These are phyloP conservation scores for Illadopsis cleaveri DNA, from an alignment of 2,113 vertebrate species.

Conservation along the genomic window DNA sequence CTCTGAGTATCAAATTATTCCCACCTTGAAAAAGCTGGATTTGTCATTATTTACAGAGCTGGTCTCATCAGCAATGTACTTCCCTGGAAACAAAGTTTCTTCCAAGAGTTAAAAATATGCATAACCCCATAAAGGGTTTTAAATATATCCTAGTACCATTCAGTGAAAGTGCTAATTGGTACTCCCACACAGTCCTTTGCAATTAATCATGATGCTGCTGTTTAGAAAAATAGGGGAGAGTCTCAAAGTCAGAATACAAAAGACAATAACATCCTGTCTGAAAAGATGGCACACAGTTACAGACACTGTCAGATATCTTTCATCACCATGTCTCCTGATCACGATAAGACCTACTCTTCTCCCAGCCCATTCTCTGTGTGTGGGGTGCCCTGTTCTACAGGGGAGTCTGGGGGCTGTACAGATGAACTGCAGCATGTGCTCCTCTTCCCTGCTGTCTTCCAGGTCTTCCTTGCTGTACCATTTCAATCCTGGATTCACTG, in stretches of 20 bases:
- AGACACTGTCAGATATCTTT: not conserved
- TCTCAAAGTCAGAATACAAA: not conserved
- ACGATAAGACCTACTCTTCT: accelerated
- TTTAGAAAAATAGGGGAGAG: not conserved
- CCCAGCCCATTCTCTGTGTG: accelerated
- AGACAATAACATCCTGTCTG: not conserved
- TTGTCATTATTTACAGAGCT: not conserved
- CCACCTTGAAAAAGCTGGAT: not conserved
- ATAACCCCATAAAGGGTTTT: not conserved
- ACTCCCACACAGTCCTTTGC: not conserved
- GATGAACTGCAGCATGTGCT: accelerated
- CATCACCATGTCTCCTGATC: not conserved
- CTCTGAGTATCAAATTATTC: not conserved
- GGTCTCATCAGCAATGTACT: not conserved
- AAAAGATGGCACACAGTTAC: not conserved
- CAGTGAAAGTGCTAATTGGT: slow-evolving; percentile 24
- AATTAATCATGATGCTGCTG: not conserved
- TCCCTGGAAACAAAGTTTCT: slow-evolving; percentile 23
- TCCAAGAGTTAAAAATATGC: slow-evolving; percentile 20
- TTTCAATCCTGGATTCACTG: not conserved
- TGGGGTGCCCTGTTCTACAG: not conserved
- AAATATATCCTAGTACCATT: not conserved
- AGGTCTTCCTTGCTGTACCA: not conserved
- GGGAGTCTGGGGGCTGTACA: not conserved
- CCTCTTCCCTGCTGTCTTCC: not conserved